phyloP scores from a whole-genome alignment of 2,888 invertebrate species.

The Drosophila formosana region DNA sequence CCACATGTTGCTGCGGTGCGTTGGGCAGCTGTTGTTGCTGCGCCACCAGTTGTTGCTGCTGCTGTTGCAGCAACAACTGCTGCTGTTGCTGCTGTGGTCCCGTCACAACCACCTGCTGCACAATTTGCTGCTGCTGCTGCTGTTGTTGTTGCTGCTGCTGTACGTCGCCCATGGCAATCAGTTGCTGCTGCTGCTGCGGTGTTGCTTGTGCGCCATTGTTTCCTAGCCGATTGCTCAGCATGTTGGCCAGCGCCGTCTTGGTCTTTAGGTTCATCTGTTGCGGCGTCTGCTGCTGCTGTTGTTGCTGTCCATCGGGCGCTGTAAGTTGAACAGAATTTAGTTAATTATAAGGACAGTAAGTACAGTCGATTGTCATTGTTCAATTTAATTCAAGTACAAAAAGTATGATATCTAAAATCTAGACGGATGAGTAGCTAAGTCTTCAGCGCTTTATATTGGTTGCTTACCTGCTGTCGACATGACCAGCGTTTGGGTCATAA shows the following conservation, averaged over 20 bases:
- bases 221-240: slow-evolving; percentile 93
- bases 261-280: slow-evolving; percentile 91
- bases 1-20: slow-evolving; percentile 67
- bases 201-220: slow-evolving; percentile 84
- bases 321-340: not conserved
- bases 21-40: slow-evolving; percentile 63
- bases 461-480: slow-evolving; percentile 65
- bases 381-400: no score
- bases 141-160: slow-evolving; percentile 65
- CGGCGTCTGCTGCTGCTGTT: slow-evolving; percentile 87
- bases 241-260: slow-evolving; percentile 97
- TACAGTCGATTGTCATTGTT: no score
- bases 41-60: slow-evolving; percentile 58
- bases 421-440: no score
- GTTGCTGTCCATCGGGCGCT: slow-evolving; percentile 83
- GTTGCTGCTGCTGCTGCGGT: slow-evolving; percentile 66
- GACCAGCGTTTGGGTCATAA: slow-evolving; percentile 79
- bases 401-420: no score
- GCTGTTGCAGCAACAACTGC: slow-evolving; percentile 59
- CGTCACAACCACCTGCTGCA: slow-evolving; percentile 81
- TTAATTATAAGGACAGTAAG: not conserved
- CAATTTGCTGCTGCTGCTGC: slow-evolving; percentile 60
- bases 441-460: not conserved
- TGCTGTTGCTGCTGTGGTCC: slow-evolving; percentile 69
- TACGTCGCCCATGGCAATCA: slow-evolving; percentile 59